A percentile compares a stretch with the other conserved stretches of the same genome.
Conservation (phyloP, 2,888 invertebrate genomes). For the Labia minor region DNA sequence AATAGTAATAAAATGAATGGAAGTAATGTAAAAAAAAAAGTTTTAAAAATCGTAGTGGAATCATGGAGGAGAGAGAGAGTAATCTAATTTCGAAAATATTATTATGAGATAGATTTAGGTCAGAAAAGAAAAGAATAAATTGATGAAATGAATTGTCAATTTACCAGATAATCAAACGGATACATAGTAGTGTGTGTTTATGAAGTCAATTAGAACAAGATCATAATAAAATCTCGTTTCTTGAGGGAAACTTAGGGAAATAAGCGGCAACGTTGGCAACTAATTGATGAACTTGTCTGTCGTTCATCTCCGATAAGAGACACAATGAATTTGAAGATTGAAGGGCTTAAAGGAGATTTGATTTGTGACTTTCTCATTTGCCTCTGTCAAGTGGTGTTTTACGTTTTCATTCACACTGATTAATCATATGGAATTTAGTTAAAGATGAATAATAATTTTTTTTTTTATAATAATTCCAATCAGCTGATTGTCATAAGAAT, state of each 20-base stretch:
- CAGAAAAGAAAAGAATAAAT: neutral
- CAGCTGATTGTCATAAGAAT: neutral
- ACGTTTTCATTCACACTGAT: neutral
- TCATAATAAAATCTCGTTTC: neutral
- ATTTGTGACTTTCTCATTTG: neutral
- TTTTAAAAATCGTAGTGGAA: no score
- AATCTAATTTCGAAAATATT: neutral
- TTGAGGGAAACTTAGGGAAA: neutral
- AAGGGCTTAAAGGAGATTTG: neutral
- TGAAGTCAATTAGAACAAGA: slow-evolving; percentile 1
- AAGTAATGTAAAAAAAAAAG: no score
- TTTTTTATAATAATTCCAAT: neutral
- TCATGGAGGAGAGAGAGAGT: neutral
- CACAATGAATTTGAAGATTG: neutral
- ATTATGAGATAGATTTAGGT: neutral
- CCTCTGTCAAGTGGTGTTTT: neutral
- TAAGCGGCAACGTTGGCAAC: neutral
- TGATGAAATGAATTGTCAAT: neutral
- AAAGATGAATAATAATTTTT: no score
- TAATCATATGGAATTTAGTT: neutral
- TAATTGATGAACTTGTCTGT: neutral
- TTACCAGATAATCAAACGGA: slow-evolving; percentile 2
- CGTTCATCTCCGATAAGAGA: neutral
- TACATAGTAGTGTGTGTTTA: slow-evolving; percentile 7
- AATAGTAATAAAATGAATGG: no score